Evolutionary conservation across 2,888 invertebrate genomes (phyloP).

Genomic region (Sarcophaga carnaria): DNA sequence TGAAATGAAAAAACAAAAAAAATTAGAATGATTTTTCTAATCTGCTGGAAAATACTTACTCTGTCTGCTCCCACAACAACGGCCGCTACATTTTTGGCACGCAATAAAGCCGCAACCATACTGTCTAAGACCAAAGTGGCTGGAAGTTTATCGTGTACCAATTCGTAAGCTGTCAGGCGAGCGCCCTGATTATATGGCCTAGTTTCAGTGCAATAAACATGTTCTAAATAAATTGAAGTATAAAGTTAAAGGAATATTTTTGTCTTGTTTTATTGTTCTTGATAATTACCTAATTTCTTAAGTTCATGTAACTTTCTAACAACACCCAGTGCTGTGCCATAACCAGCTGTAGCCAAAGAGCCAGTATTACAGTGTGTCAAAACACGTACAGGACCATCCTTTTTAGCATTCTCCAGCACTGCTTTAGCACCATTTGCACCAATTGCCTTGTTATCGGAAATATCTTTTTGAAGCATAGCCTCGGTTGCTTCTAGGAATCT

Average conservation of each 20-base stretch:
- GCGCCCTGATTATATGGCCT: slow-evolving; percentile 99
- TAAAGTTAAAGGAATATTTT: not conserved
- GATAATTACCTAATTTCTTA: slow-evolving; percentile 86
- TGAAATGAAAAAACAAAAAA: not conserved
- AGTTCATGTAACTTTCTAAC: slow-evolving; percentile 90
- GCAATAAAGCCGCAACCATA: slow-evolving; percentile 96
- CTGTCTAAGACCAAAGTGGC: slow-evolving; percentile 96
- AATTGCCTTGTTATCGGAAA: slow-evolving; percentile 93
- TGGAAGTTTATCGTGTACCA: slow-evolving; percentile 95
- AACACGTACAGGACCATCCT: slow-evolving; percentile 85
- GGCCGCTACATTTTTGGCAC: slow-evolving; percentile 90
- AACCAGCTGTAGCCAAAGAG: slow-evolving; percentile 97
- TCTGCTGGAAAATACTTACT: slow-evolving; percentile 82
- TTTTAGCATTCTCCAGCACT: slow-evolving; percentile 84
- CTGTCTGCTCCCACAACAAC: slow-evolving; percentile 99
- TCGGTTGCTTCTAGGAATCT: slow-evolving; percentile 91
- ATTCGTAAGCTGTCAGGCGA: slow-evolving; percentile 96
- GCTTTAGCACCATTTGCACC: slow-evolving; percentile 91
- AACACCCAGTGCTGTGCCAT: slow-evolving; percentile 98
- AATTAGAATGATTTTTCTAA: not conserved
- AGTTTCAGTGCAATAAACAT: slow-evolving; percentile 98
- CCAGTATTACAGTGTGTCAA: slow-evolving; percentile 99
- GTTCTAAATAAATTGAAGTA: slow-evolving; percentile 83
- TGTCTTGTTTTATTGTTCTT: not conserved
- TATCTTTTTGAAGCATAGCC: slow-evolving; percentile 92